These are phyloP conservation scores for Pachyseris speciosa DNA, from an alignment of 64 coral and sea anemone genomes.

Conservation along the genomic window DNA sequence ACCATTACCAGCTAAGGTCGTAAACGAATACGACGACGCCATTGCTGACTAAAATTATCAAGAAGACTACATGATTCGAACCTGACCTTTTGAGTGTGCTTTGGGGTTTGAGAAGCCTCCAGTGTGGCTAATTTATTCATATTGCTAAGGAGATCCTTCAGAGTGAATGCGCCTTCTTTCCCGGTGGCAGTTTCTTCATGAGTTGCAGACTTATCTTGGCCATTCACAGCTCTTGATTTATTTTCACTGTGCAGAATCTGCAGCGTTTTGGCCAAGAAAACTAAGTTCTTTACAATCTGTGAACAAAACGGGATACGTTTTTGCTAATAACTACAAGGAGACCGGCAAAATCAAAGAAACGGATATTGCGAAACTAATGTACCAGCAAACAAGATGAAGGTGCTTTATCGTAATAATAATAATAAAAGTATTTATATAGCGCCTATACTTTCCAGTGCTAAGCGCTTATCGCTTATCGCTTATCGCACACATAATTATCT, in stretches of 20 bases:
- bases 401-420: too few relatives aligned
- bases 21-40: too few relatives aligned
- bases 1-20: too few relatives aligned
- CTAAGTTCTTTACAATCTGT: constrained; percentile 86
- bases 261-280: constrained; percentile 77
- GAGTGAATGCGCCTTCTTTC: neutral
- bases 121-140: constrained; percentile 78
- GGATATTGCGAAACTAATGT: too few relatives aligned
- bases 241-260: constrained; percentile 34
- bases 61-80: neutral
- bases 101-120: constrained; percentile 83
- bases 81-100: constrained; percentile 81
- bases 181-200: neutral
- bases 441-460: too few relatives aligned
- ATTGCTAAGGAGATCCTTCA: constrained; percentile 55
- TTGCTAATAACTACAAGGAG: neutral
- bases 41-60: too few relatives aligned
- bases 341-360: neutral
- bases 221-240: neutral
- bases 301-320: neutral
- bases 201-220: neutral
- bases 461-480: too few relatives aligned
- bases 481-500: too few relatives aligned
- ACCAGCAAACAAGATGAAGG: too few relatives aligned
- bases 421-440: too few relatives aligned